Conservation (phyloP, 1,140 invertebrate genomes). For the Nymphalis io region DNA sequence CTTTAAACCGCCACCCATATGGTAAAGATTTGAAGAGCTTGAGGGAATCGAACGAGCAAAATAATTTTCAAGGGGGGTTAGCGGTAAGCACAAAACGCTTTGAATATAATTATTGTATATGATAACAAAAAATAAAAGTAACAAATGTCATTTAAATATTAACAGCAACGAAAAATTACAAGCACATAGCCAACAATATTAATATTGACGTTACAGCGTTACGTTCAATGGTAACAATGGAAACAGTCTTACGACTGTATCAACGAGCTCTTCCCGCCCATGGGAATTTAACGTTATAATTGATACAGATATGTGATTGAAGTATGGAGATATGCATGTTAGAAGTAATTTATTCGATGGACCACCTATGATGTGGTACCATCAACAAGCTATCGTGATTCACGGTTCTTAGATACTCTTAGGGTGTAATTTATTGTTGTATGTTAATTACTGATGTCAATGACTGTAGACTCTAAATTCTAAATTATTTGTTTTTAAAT, state of each 20-base stretch:
- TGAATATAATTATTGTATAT: too few species aligned
- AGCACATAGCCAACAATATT: background rate
- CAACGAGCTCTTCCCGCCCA: slow-evolving; percentile 19
- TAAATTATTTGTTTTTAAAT: background rate
- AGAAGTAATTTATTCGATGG: slow-evolving; percentile 48
- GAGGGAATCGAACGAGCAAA: too few species aligned
- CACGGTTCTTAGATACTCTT: background rate
- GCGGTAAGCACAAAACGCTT: too few species aligned
- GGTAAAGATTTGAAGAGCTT: too few species aligned
- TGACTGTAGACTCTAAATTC: background rate
- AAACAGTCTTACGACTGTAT: slow-evolving; percentile 17
- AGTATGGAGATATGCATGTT: slow-evolving; percentile 58
- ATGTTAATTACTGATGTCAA: background rate
- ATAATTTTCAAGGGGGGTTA: too few species aligned
- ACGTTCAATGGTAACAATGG: slow-evolving; percentile 1
- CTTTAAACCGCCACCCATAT: too few species aligned
- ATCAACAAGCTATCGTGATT: slow-evolving; percentile 6
- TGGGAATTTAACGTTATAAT: slow-evolving; percentile 27
- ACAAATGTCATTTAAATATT: too few species aligned
- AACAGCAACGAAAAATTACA: too few species aligned
- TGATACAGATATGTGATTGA: slow-evolving; percentile 18
- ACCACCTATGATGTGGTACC: slow-evolving; percentile 19
- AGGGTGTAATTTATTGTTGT: slow-evolving; percentile 1
- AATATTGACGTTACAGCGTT: background rate
- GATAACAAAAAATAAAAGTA: too few species aligned